Conservation (phyloP, 1,140 invertebrate genomes). For the Kradibia gibbosae region DNA sequence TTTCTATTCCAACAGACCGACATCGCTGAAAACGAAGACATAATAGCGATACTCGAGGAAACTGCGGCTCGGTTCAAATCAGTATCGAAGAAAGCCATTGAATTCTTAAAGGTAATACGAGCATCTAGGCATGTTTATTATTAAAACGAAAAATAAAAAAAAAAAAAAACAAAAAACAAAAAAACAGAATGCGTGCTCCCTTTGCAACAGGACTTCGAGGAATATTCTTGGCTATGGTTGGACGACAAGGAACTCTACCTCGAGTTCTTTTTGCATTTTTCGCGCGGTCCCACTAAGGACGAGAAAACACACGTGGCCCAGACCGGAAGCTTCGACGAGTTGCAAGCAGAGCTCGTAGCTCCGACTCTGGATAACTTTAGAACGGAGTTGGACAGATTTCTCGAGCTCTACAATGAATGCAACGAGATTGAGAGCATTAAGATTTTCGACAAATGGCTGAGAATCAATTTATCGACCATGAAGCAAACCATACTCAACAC, state of each 20-base stretch:
- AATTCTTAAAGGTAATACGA: conserved; percentile 32
- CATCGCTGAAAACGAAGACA: conserved; percentile 61
- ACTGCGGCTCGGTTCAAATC: conserved; percentile 62
- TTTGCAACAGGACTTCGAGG: conserved; percentile 58
- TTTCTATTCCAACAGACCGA: conserved; percentile 54
- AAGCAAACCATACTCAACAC: conserved; percentile 84
- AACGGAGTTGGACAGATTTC: conserved; percentile 76
- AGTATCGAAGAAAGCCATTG: conserved; percentile 58
- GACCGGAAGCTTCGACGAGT: conserved; percentile 62
- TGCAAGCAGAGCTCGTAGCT: conserved; percentile 65
- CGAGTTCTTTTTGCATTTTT: conserved; percentile 78
- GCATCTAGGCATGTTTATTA: no score
- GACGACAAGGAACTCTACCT: conserved; percentile 78
- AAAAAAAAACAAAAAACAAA: no score
- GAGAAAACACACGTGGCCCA: conserved; percentile 72
- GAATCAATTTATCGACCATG: conserved; percentile 80
- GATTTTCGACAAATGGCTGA: conserved; percentile 81
- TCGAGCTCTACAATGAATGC: conserved; percentile 76
- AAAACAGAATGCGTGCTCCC: background rate
- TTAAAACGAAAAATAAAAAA: no score
- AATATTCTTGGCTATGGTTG: conserved; percentile 78
- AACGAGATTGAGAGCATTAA: conserved; percentile 66
- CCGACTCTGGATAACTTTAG: conserved; percentile 77
- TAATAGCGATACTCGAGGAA: conserved; percentile 67
- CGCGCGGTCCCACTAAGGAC: conserved; percentile 74